Percentiles rank a stretch among this genome's conserved stretches.
Evolutionary conservation across 2,113 vertebrate genomes (phyloP).

Genomic region (Nannospalax galili): DNA sequence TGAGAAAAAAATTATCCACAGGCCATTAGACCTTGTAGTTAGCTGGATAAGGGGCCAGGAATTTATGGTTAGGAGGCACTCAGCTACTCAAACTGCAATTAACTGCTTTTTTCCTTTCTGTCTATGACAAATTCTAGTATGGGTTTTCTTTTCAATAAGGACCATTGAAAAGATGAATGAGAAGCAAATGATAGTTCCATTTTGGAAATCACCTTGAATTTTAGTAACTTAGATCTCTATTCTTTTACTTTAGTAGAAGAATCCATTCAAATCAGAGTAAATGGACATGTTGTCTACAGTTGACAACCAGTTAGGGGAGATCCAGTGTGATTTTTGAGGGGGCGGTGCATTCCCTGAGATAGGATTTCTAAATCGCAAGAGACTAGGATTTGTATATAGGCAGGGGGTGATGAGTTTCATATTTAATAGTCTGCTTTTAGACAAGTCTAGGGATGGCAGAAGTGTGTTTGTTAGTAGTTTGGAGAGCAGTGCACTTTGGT

Average conservation of each 20-base stretch:
- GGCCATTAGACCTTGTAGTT: not conserved
- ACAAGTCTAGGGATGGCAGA: not conserved
- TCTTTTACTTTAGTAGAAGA: conserved; percentile 20
- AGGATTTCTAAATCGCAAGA: not conserved
- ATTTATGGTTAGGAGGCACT: not conserved
- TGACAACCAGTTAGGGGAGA: not conserved
- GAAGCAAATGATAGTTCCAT: not conserved
- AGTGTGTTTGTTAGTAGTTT: not conserved
- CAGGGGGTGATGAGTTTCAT: rapidly evolving
- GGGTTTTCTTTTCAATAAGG: not conserved
- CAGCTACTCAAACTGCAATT: not conserved
- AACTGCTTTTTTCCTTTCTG: not conserved
- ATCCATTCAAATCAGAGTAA: not conserved
- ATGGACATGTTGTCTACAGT: not conserved
- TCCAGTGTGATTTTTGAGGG: not conserved
- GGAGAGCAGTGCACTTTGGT: not conserved
- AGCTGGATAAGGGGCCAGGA: not conserved
- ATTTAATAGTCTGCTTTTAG: not conserved
- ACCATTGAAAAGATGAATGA: conserved; percentile 33
- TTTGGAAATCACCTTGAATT: not conserved
- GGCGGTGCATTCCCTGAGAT: not conserved
- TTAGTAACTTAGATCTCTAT: not conserved
- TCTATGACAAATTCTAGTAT: not conserved
- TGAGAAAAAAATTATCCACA: not conserved
- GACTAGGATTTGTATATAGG: not conserved